Conservation (phyloP, 2,113 vertebrate species). For the Cichladusa arquata region DNA sequence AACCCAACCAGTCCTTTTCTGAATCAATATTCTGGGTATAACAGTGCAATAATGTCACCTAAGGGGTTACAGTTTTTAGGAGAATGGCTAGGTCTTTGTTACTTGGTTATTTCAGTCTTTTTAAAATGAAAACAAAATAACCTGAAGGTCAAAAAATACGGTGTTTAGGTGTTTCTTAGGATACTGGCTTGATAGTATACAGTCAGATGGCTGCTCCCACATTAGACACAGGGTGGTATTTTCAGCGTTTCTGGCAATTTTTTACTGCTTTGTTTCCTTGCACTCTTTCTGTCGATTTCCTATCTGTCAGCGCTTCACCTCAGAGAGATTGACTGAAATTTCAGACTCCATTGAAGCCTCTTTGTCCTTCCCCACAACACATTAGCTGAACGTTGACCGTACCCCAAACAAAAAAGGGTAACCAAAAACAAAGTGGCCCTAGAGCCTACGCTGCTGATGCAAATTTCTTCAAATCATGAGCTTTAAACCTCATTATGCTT, state of each 20-base stretch:
- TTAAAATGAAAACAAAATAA: not conserved
- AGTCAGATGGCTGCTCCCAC: not conserved
- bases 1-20: not conserved
- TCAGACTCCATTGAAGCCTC: not conserved
- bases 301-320: not conserved
- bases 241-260: not conserved
- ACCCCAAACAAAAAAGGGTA: not conserved
- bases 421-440: not conserved
- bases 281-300: not conserved
- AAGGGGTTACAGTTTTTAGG: not conserved
- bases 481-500: not conserved
- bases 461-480: not conserved
- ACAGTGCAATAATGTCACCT: not conserved
- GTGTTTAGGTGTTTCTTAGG: not conserved
- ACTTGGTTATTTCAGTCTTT: not conserved
- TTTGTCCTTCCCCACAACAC: not conserved
- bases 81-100: not conserved
- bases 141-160: not conserved
- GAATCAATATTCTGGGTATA: not conserved
- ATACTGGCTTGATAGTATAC: not conserved
- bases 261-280: not conserved
- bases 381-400: not conserved
- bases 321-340: not conserved
- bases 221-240: not conserved
- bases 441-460: not conserved